phyloP scores from a whole-genome alignment of 2,113 vertebrate genomes.

The Andinoacara biseriatus region DNA sequence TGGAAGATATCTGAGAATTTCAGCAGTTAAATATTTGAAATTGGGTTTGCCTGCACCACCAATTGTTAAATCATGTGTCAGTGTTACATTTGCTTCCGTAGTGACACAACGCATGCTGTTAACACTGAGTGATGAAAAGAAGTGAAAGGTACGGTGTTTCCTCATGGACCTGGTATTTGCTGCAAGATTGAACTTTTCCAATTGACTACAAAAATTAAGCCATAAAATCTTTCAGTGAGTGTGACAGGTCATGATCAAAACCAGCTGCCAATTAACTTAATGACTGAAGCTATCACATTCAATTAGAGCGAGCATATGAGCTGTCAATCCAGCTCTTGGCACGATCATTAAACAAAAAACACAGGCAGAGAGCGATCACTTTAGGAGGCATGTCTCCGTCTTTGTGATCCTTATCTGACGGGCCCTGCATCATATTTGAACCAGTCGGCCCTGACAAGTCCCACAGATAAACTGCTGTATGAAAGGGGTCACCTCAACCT shows the following conservation, averaged over 20 bases:
- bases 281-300: slow-evolving; percentile 76
- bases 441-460: slow-evolving; percentile 65
- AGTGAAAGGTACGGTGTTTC: slow-evolving; percentile 14
- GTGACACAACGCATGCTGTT: slow-evolving; percentile 21
- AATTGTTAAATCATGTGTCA: background rate
- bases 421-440: slow-evolving; percentile 66
- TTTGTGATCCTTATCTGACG: slow-evolving; percentile 77
- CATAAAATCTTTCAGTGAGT: slow-evolving; percentile 65
- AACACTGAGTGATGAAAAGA: slow-evolving; percentile 47
- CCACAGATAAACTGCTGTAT: slow-evolving; percentile 66
- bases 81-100: slow-evolving; percentile 1
- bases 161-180: slow-evolving; percentile 33
- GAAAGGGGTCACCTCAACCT: slow-evolving; percentile 71
- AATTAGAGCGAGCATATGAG: slow-evolving; percentile 65
- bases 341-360: slow-evolving; percentile 65
- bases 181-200: slow-evolving; percentile 31
- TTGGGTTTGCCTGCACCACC: background rate
- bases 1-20: background rate
- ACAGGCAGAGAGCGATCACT: slow-evolving; percentile 64
- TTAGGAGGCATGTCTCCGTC: slow-evolving; percentile 67
- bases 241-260: slow-evolving; percentile 69
- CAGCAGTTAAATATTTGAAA: background rate
- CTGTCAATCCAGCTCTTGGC: slow-evolving; percentile 65
- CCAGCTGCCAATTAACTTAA: slow-evolving; percentile 80
- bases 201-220: slow-evolving; percentile 61